phyloP scores from a whole-genome alignment of 64 coral and sea anemone species.

The Anthopleura sola region DNA sequence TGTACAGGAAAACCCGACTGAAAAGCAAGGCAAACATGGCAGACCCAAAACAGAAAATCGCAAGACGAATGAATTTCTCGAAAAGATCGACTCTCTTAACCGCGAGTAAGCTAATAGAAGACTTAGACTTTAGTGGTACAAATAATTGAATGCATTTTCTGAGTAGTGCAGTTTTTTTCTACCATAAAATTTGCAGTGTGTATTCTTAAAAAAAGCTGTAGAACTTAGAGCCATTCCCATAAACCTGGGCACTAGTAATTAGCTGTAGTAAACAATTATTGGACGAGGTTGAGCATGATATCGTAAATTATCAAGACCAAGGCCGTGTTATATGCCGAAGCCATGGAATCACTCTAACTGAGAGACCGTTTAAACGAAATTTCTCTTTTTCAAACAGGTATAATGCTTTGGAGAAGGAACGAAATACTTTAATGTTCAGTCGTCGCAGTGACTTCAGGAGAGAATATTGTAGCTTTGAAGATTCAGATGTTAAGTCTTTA shows the following conservation, averaged over 20 bases:
- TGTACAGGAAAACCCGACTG: neutral
- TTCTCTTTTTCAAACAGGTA: constrained; percentile 28
- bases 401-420: constrained; percentile 84
- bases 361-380: too few species aligned
- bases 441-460: constrained; percentile 93
- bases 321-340: too few species aligned
- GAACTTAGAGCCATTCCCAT: too few species aligned
- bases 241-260: too few species aligned
- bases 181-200: neutral
- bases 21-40: neutral
- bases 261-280: too few species aligned
- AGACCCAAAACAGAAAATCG: constrained; percentile 3
- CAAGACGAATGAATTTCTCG: constrained; percentile 85
- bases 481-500: constrained; percentile 54
- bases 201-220: neutral
- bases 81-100: constrained; percentile 69
- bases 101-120: constrained; percentile 63
- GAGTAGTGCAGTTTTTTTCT: too few species aligned
- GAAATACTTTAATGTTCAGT: constrained; percentile 70
- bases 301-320: too few species aligned
- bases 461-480: constrained; percentile 90
- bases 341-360: too few species aligned
- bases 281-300: too few species aligned
- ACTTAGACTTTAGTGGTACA: neutral
- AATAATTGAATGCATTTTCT: neutral